phyloP scores from a whole-genome alignment of 2,888 invertebrate species.

The Pimpla rufipes region DNA sequence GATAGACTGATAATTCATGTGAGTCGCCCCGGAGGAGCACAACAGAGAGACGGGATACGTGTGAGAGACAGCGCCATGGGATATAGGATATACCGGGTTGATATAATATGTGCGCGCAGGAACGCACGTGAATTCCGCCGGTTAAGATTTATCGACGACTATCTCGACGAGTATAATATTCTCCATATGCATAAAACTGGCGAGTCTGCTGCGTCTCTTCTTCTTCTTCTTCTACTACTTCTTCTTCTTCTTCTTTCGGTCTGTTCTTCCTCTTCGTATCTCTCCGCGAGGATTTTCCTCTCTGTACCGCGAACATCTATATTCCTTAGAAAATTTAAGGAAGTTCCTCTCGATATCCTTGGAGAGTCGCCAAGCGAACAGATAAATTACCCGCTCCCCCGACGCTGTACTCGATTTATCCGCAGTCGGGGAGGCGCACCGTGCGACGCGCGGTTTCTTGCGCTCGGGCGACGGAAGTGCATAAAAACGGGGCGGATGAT shows the following conservation, averaged over 20 bases:
- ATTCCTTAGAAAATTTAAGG: slow-evolving; percentile 62
- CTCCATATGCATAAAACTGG: slow-evolving; percentile 9
- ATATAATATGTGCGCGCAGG: slow-evolving; percentile 18
- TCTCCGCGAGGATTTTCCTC: slow-evolving; percentile 18
- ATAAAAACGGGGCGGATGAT: slow-evolving; percentile 23
- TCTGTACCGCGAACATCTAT: slow-evolving; percentile 5
- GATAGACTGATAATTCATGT: slow-evolving; percentile 50
- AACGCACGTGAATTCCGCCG: slow-evolving; percentile 16
- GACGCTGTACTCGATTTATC: slow-evolving; percentile 61
- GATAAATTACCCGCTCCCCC: slow-evolving; percentile 61
- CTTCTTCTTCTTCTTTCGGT: neutral
- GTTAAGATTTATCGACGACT: slow-evolving; percentile 31
- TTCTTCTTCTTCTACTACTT: neutral
- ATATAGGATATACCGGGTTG: neutral
- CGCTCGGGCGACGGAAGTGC: neutral
- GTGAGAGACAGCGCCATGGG: neutral
- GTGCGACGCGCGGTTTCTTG: slow-evolving; percentile 1
- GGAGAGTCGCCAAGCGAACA: slow-evolving; percentile 68
- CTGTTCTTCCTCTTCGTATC: neutral
- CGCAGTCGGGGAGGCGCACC: slow-evolving; percentile 41
- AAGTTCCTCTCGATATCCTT: slow-evolving; percentile 66
- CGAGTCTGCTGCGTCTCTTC: neutral
- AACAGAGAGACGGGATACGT: neutral
- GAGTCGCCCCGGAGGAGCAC: slow-evolving; percentile 2
- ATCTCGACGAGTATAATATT: slow-evolving; percentile 20